A percentile compares a stretch with the other conserved stretches of the same genome.
Conservation (phyloP, 2,113 vertebrate genomes). For the Sakesphorus luctuosus region DNA sequence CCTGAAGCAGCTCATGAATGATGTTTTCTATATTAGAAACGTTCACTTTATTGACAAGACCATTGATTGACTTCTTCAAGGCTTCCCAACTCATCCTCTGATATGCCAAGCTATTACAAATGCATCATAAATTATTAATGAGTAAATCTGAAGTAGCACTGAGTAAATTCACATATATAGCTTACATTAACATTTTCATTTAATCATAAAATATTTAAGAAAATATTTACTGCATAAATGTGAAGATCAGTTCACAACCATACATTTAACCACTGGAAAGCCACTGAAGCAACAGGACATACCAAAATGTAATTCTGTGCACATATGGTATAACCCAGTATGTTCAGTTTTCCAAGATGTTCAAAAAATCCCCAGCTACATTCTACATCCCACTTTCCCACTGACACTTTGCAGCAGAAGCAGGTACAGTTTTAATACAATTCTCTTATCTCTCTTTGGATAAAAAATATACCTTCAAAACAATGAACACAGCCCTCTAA, state of each 20-base stretch:
- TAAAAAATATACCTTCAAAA: neutral
- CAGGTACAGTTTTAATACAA: neutral
- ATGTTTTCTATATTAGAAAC: constrained; percentile 96
- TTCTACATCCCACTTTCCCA: neutral
- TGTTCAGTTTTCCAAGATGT: neutral
- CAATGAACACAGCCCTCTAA: neutral
- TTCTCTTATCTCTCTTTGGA: neutral
- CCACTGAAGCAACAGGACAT: neutral
- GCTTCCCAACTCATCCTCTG: constrained; percentile 99
- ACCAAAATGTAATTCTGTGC: neutral
- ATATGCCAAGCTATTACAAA: constrained; percentile 87
- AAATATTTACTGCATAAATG: neutral
- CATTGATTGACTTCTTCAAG: constrained; percentile 98
- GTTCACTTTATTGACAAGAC: constrained; percentile 98
- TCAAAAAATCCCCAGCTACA: neutral
- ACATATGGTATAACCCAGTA: neutral
- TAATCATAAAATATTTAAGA: neutral
- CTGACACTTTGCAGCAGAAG: neutral
- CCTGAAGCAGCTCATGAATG: constrained; percentile 96
- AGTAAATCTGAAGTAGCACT: neutral
- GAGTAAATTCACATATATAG: neutral
- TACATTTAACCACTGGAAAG: neutral
- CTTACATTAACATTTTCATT: neutral
- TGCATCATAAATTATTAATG: constrained; percentile 8
- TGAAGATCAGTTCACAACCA: neutral